phyloP scores from a whole-genome alignment of 2,113 vertebrate genomes.

The Crotalus horridus region DNA sequence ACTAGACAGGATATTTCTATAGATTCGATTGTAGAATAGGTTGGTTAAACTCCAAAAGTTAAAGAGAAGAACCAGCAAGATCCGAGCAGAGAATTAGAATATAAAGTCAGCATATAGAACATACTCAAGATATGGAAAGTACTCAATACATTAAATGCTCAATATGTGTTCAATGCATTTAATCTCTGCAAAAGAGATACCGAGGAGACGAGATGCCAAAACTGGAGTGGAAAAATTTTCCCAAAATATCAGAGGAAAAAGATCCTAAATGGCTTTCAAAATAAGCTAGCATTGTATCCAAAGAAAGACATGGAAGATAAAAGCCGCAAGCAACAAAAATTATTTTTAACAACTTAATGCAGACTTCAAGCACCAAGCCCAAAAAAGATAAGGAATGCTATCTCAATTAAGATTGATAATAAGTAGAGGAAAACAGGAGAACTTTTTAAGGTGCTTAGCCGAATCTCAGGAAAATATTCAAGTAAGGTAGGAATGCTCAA shows the following conservation, averaged over 20 bases:
- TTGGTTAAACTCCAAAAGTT: neutral
- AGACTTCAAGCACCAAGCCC: neutral
- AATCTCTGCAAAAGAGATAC: neutral
- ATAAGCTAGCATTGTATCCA: neutral
- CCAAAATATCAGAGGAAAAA: neutral
- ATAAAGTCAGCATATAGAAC: neutral
- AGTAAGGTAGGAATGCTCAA: neutral
- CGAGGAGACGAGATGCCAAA: neutral
- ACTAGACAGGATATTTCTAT: neutral
- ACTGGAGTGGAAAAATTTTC: neutral
- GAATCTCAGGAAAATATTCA: neutral
- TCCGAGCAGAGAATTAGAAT: neutral
- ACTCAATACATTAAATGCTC: neutral
- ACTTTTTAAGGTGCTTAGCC: neutral
- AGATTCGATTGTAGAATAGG: neutral
- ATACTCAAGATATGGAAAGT: neutral
- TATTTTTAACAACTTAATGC: neutral
- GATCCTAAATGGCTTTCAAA: neutral
- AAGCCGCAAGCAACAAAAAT: neutral
- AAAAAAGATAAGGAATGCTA: neutral
- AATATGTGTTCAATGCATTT: neutral
- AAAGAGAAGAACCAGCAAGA: neutral
- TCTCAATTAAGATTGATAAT: neutral
- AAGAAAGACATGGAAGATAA: neutral
- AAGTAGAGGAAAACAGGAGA: neutral